Percentiles rank a stretch among this genome's conserved stretches.
Conservation (phyloP, 1,140 invertebrate genomes). For the Saccostrea glomerata region DNA sequence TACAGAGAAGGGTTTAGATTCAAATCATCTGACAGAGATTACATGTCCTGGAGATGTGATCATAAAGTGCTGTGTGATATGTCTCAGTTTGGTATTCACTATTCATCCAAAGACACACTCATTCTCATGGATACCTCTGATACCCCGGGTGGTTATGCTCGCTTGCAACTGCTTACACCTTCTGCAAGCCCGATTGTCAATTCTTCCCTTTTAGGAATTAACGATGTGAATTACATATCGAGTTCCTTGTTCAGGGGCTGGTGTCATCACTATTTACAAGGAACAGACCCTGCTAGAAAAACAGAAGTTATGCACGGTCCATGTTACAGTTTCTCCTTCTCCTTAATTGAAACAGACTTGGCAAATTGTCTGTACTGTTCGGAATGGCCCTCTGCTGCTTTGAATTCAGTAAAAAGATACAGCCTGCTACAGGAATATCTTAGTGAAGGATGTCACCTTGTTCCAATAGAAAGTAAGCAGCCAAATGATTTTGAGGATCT, state of each 20-base stretch:
- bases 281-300: neutral
- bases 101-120: neutral
- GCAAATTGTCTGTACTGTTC: neutral
- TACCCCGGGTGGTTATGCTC: neutral
- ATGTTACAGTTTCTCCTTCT: neutral
- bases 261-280: too few relatives aligned
- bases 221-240: neutral
- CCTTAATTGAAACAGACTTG: neutral
- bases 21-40: neutral
- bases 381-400: neutral
- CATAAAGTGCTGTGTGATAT: neutral
- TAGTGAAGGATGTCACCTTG: slow-evolving; percentile 32
- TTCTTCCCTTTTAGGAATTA: neutral
- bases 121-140: neutral
- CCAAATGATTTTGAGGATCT: neutral
- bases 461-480: slow-evolving; percentile 4
- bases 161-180: neutral
- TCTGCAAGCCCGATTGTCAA: neutral
- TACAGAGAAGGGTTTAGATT: slow-evolving; percentile 5
- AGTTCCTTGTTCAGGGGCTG: neutral
- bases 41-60: neutral
- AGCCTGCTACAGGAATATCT: neutral
- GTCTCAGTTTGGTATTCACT: neutral
- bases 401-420: neutral
- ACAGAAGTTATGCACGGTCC: neutral